Percentiles rank a stretch among this genome's conserved stretches.
Evolutionary conservation across 92 coral and sea anemone genomes (phyloP).

Genomic region (Umimayanthus kanabou): DNA sequence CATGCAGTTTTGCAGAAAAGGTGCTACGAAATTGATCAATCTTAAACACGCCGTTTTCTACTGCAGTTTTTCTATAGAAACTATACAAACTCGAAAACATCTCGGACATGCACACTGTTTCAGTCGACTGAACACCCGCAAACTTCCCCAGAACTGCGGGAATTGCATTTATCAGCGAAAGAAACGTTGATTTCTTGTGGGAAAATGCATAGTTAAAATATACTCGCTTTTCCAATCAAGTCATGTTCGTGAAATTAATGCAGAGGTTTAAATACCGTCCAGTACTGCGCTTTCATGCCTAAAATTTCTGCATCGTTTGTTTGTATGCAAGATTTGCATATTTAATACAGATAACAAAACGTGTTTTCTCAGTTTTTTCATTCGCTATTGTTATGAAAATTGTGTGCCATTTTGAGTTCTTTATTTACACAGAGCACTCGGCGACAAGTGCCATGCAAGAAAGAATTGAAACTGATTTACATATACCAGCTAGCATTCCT

Average conservation of each 20-base stretch:
- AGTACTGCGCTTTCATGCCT: neutral
- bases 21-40: neutral
- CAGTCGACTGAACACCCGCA: slow-evolving; percentile 2
- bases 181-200: neutral
- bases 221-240: neutral
- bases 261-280: neutral
- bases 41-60: neutral
- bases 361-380: slow-evolving; percentile 44
- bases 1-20: neutral
- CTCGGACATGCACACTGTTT: neutral
- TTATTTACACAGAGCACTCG: slow-evolving; percentile 27
- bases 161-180: neutral
- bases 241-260: too few species aligned
- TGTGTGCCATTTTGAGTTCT: slow-evolving; percentile 17
- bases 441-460: neutral
- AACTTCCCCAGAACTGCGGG: neutral
- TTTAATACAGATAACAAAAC: slow-evolving; percentile 22
- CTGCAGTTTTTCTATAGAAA: slow-evolving; percentile 3
- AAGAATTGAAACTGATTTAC: neutral
- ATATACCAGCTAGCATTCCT: neutral
- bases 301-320: slow-evolving; percentile 38
- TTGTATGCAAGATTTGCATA: slow-evolving; percentile 32
- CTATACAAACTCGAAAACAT: neutral
- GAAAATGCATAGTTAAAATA: neutral
- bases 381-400: slow-evolving; percentile 45